phyloP scores from a whole-genome alignment of 2,888 invertebrate genomes.

The Eupsilia transversa region DNA sequence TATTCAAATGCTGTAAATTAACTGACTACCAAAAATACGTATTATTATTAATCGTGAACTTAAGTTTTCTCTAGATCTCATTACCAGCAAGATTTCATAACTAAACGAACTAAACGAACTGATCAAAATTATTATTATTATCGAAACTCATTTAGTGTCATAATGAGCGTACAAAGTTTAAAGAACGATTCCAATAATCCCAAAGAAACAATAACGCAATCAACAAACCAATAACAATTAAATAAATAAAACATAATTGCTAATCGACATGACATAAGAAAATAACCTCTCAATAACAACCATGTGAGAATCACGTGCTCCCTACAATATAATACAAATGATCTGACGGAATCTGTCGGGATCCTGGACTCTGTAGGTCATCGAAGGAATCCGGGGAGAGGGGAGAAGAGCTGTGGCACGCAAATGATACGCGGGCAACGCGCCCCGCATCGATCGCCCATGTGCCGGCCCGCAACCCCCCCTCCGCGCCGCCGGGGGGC shows the following conservation, averaged over 20 bases:
- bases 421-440: conserved; percentile 87
- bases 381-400: conserved; percentile 72
- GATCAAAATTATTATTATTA: background rate
- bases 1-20: background rate
- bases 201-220: conserved; percentile 16
- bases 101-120: background rate
- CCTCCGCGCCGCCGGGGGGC: conserved; percentile 64
- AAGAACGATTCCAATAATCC: background rate
- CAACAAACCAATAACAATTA: conserved; percentile 19
- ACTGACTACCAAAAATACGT: background rate
- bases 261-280: conserved; percentile 23
- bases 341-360: conserved; percentile 53
- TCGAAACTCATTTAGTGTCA: background rate
- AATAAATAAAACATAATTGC: conserved; percentile 42
- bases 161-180: background rate
- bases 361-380: conserved; percentile 73
- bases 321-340: conserved; percentile 53
- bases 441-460: conserved; percentile 88
- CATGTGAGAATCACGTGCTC: conserved; percentile 71
- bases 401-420: conserved; percentile 80
- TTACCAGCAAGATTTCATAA: background rate
- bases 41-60: background rate
- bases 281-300: conserved; percentile 59
- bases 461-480: conserved; percentile 77
- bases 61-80: background rate